phyloP scores from a whole-genome alignment of 2,888 invertebrate species.

The Drosophila cognata region DNA sequence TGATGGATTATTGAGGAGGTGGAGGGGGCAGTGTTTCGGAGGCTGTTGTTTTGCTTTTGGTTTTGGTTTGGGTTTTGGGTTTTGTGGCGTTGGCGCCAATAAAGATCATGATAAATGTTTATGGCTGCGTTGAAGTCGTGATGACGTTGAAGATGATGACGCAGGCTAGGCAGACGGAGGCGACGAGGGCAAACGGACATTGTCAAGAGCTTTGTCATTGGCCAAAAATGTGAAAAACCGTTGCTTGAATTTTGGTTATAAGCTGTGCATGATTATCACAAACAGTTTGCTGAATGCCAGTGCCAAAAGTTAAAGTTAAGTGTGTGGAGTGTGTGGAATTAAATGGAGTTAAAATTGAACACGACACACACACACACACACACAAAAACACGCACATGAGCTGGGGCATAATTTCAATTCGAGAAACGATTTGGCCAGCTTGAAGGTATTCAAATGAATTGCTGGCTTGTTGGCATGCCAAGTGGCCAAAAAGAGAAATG shows the following conservation, averaged over 20 bases:
- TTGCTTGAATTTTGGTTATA: slow-evolving; percentile 12
- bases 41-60: slow-evolving; percentile 9
- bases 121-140: slow-evolving; percentile 35
- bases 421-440: slow-evolving; percentile 61
- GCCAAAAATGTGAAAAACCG: slow-evolving; percentile 45
- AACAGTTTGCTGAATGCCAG: slow-evolving; percentile 44
- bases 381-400: slow-evolving; percentile 8
- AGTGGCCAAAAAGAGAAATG: slow-evolving; percentile 45
- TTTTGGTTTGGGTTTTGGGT: not conserved
- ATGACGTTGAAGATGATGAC: slow-evolving; percentile 58
- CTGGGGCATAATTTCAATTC: slow-evolving; percentile 59
- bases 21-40: slow-evolving; percentile 2
- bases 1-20: slow-evolving; percentile 27
- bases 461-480: slow-evolving; percentile 63
- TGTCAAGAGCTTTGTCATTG: slow-evolving; percentile 72
- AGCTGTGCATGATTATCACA: slow-evolving; percentile 29
- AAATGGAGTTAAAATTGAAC: slow-evolving; percentile 50
- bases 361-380: slow-evolving; percentile 31
- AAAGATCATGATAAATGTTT: slow-evolving; percentile 58
- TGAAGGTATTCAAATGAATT: slow-evolving; percentile 65
- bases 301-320: slow-evolving; percentile 36
- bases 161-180: slow-evolving; percentile 15
- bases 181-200: slow-evolving; percentile 33
- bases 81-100: slow-evolving; percentile 47
- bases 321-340: slow-evolving; percentile 29